These are phyloP conservation scores for Egretta garzetta DNA, from an alignment of 2,113 vertebrate genomes.

Conservation along the genomic window DNA sequence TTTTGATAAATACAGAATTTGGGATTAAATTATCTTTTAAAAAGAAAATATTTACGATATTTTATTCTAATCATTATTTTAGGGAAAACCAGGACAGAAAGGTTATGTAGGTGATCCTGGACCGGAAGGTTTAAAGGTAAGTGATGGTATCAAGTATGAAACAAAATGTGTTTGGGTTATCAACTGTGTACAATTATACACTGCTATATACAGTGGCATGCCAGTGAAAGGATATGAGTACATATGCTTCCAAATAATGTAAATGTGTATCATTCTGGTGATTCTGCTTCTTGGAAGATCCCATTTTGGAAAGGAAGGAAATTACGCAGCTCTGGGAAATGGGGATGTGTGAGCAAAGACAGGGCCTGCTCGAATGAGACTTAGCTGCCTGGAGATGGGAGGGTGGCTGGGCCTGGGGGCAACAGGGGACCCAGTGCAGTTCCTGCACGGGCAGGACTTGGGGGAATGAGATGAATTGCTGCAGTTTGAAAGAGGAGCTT, in stretches of 20 bases:
- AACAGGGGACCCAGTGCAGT: not conserved
- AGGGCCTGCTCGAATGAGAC: not conserved
- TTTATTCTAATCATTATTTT: slow-evolving; percentile 10
- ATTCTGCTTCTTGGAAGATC: not conserved
- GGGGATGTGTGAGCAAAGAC: not conserved
- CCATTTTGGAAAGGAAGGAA: not conserved
- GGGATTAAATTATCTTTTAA: not conserved
- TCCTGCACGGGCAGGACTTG: not conserved
- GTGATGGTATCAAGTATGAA: not conserved
- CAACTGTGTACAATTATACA: not conserved
- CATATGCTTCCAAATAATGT: not conserved
- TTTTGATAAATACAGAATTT: not conserved
- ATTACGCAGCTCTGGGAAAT: not conserved
- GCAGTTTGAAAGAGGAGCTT: not conserved
- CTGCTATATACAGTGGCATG: not conserved
- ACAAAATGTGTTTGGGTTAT: not conserved
- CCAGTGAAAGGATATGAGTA: not conserved
- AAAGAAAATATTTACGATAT: not conserved
- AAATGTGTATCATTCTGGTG: not conserved
- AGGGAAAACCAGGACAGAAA: slow-evolving; percentile 92
- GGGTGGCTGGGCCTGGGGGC: not conserved
- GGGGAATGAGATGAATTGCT: not conserved
- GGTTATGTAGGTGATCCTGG: slow-evolving; percentile 88
- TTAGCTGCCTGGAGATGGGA: not conserved
- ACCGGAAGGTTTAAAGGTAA: slow-evolving; percentile 86